These are phyloP conservation scores for Rhimphoctona megacephalus DNA, from an alignment of 2,888 invertebrate species.

Conservation along the genomic window DNA sequence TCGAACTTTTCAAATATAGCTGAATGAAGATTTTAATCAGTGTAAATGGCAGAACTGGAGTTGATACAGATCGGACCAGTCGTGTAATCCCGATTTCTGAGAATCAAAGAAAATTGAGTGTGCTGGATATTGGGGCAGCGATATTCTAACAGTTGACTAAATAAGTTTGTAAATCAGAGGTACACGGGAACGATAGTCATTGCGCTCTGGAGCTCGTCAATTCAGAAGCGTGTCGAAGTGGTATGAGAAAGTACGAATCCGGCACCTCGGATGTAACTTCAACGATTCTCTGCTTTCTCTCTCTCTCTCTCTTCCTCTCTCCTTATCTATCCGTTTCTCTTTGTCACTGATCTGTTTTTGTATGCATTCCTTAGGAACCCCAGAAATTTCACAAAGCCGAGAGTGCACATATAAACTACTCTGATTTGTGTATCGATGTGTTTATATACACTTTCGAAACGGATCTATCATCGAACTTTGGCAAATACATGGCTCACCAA, in stretches of 20 bases:
- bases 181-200: constrained; percentile 38
- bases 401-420: not conserved
- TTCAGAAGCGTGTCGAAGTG: constrained; percentile 23
- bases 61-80: not conserved
- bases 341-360: not conserved
- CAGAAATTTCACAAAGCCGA: constrained; percentile 17
- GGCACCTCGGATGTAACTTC: constrained; percentile 20
- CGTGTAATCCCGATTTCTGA: not conserved
- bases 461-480: constrained; percentile 52
- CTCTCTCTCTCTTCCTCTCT: not conserved
- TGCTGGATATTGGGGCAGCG: not conserved
- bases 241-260: constrained; percentile 37
- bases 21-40: not conserved
- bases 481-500: constrained; percentile 29
- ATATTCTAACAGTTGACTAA: not conserved
- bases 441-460: constrained; percentile 12
- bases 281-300: constrained; percentile 7
- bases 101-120: constrained; percentile 9
- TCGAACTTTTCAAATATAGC: not conserved
- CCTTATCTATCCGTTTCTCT: not conserved
- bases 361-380: not conserved
- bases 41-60: not conserved
- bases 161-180: not conserved
- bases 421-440: not conserved
- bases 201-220: constrained; percentile 38